Evolutionary conservation across 2,797 vertebrate species (phyloP).

Genomic region (Crocodylus rhombifer): DNA sequence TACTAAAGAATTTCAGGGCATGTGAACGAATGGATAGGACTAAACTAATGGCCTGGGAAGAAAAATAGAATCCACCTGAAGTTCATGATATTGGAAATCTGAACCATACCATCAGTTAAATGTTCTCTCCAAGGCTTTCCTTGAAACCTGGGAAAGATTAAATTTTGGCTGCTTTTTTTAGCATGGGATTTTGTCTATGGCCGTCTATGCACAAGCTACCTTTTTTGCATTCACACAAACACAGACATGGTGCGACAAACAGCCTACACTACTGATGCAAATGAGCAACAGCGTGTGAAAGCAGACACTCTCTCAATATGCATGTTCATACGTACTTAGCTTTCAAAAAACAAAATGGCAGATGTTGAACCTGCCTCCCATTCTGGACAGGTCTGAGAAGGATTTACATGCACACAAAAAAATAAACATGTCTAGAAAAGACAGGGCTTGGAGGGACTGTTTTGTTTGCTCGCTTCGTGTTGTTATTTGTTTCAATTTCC

Average conservation of each 20-base stretch:
- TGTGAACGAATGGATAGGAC: slow-evolving; percentile 6
- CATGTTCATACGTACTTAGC: background rate
- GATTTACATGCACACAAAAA: background rate
- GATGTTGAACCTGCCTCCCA: background rate
- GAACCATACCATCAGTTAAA: background rate
- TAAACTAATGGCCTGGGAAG: slow-evolving; percentile 6
- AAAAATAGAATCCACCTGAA: slow-evolving; percentile 9
- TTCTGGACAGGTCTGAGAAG: background rate
- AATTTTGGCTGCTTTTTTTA: background rate
- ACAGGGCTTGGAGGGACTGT: background rate
- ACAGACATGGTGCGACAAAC: background rate
- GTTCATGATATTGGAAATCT: slow-evolving; percentile 15
- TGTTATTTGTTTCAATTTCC: background rate
- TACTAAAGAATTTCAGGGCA: slow-evolving; percentile 39
- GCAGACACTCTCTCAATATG: background rate
- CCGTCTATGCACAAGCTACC: fast-evolving
- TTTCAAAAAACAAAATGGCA: background rate
- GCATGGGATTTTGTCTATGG: background rate
- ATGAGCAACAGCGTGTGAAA: background rate
- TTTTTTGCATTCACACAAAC: background rate
- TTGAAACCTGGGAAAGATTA: slow-evolving; percentile 11
- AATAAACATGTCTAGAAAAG: background rate
- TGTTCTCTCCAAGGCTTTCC: background rate
- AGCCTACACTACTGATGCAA: background rate
- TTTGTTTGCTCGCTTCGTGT: background rate